Evolutionary conservation across 2,113 vertebrate species (phyloP).

Genomic region (Gymnogyps californianus): DNA sequence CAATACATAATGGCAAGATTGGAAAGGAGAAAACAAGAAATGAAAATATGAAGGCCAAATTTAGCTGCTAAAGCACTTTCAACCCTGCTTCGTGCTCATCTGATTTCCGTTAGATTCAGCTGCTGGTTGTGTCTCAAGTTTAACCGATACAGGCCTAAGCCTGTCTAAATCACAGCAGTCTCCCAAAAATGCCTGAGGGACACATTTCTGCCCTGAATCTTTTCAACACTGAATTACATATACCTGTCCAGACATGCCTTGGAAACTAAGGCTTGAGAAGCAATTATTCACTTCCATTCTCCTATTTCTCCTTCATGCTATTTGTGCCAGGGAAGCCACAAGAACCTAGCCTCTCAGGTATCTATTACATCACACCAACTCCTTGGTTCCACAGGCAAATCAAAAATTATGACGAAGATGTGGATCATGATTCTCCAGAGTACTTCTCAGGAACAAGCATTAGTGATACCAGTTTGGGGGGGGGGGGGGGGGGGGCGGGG

Average conservation of each 20-base stretch:
- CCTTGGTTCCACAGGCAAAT: neutral
- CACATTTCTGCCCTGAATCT: neutral
- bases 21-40: neutral
- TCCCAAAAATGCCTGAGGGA: neutral
- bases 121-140: neutral
- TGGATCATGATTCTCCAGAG: neutral
- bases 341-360: neutral
- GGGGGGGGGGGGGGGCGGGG: rapidly evolving
- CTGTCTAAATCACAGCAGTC: neutral
- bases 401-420: neutral
- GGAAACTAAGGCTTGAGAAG: neutral
- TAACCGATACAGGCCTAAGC: neutral
- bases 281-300: neutral
- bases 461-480: neutral
- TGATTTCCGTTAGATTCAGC: neutral
- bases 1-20: neutral
- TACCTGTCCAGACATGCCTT: neutral
- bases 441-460: neutral
- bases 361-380: neutral
- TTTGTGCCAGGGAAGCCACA: neutral
- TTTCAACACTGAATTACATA: neutral
- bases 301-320: neutral
- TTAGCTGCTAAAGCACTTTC: neutral
- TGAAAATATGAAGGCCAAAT: neutral
- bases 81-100: neutral